Conservation (phyloP, 2,888 invertebrate species). For the Pachycephus smyrnensis region DNA sequence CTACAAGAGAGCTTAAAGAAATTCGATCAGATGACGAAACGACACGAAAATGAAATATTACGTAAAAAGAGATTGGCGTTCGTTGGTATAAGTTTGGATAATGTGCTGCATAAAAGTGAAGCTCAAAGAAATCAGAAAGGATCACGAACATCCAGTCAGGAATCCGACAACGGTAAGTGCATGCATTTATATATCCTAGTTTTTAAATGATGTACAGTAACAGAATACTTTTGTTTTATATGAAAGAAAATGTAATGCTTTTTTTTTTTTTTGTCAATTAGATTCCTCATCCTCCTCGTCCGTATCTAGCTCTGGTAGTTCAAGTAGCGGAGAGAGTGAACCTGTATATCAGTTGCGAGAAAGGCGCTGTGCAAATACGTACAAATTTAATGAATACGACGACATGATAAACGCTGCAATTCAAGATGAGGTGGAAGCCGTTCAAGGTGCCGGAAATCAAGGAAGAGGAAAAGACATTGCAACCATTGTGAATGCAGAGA, state of each 20-base stretch:
- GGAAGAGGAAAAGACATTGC: conserved; percentile 92
- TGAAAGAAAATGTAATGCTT: neutral
- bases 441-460: conserved; percentile 83
- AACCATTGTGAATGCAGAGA: conserved; percentile 83
- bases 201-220: neutral
- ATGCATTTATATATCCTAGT: conserved; percentile 10
- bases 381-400: conserved; percentile 93
- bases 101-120: conserved; percentile 71
- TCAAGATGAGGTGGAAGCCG: conserved; percentile 80
- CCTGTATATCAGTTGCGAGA: conserved; percentile 89
- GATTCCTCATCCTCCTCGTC: conserved; percentile 50
- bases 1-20: conserved; percentile 81
- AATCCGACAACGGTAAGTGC: conserved; percentile 30
- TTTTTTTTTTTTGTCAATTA: neutral
- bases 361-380: conserved; percentile 82
- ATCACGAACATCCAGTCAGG: conserved; percentile 52
- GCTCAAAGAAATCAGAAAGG: conserved; percentile 40
- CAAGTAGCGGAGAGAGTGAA: conserved; percentile 73
- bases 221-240: neutral
- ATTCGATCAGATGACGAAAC: conserved; percentile 79
- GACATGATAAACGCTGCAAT: conserved; percentile 95
- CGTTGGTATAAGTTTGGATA: conserved; percentile 81
- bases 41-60: conserved; percentile 75
- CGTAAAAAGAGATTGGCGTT: conserved; percentile 79
- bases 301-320: conserved; percentile 56